These are phyloP conservation scores for Temnothorax nylanderi DNA, from an alignment of 1,140 invertebrate genomes.

Conservation along the genomic window DNA sequence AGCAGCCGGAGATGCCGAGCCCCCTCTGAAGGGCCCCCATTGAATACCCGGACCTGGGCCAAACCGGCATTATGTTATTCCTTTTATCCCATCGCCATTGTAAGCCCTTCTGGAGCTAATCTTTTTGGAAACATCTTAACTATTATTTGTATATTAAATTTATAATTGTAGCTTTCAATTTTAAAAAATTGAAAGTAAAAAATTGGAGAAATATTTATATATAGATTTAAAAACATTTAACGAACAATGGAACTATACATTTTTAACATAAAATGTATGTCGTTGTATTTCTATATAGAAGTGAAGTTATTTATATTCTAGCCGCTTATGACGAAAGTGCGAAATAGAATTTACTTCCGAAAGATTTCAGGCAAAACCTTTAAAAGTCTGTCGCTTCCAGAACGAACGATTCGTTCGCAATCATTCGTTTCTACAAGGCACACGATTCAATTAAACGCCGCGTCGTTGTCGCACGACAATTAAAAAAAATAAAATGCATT, in stretches of 20 bases:
- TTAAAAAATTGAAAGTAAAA: background rate
- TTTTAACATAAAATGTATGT: background rate
- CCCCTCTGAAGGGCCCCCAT: background rate
- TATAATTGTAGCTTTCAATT: background rate
- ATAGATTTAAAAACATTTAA: background rate
- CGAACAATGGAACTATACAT: background rate
- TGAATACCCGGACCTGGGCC: conserved; percentile 37
- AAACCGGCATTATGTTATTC: background rate
- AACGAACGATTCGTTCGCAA: background rate
- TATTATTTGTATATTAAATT: background rate
- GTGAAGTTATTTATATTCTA: background rate
- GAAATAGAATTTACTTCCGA: background rate
- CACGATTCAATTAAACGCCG: conserved; percentile 31
- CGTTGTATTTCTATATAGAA: background rate
- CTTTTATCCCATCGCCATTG: background rate
- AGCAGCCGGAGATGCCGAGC: conserved; percentile 10
- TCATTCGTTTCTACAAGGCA: background rate
- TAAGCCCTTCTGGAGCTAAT: background rate
- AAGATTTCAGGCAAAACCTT: background rate
- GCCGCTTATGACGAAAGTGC: background rate
- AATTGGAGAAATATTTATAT: background rate
- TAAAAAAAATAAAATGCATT: conserved; percentile 17
- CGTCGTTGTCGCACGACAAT: background rate
- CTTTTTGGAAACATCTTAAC: background rate
- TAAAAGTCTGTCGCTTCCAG: background rate